Conservation (phyloP, 2,113 vertebrate species). For the Psammodynastes pulverulentus region DNA sequence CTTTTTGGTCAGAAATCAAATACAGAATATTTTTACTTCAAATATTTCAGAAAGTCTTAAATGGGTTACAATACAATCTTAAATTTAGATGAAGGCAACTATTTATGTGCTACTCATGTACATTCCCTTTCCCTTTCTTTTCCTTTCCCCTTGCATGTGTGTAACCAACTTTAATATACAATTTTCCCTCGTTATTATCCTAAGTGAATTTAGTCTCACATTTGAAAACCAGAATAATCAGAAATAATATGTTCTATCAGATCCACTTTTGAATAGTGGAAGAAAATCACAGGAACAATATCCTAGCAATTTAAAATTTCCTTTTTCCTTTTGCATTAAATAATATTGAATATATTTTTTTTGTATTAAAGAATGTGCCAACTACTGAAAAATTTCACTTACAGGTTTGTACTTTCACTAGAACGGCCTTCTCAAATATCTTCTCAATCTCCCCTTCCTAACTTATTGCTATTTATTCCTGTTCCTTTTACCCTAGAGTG, state of each 20-base stretch:
- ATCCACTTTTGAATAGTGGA: not conserved
- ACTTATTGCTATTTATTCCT: not conserved
- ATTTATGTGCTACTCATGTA: not conserved
- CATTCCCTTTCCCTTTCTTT: not conserved
- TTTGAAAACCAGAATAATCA: not conserved
- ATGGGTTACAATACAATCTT: not conserved
- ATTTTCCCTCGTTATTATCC: not conserved
- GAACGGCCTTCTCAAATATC: not conserved
- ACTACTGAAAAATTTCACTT: not conserved
- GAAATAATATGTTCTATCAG: not conserved
- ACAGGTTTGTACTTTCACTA: not conserved
- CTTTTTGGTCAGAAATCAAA: slow-evolving; percentile 36
- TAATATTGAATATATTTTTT: not conserved
- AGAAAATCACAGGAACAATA: not conserved
- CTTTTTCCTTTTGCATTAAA: not conserved
- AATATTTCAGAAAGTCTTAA: slow-evolving; percentile 1
- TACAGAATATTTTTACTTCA: slow-evolving; percentile 24
- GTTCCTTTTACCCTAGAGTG: not conserved
- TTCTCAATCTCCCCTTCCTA: not conserved
- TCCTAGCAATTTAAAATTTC: not conserved
- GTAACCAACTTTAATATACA: not conserved
- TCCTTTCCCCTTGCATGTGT: not conserved
- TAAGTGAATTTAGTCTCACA: not conserved
- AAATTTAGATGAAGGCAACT: not conserved
- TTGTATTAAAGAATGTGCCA: not conserved